Conservation (phyloP, 1,140 invertebrate genomes). For the Rhynchophorus ferrugineus region DNA sequence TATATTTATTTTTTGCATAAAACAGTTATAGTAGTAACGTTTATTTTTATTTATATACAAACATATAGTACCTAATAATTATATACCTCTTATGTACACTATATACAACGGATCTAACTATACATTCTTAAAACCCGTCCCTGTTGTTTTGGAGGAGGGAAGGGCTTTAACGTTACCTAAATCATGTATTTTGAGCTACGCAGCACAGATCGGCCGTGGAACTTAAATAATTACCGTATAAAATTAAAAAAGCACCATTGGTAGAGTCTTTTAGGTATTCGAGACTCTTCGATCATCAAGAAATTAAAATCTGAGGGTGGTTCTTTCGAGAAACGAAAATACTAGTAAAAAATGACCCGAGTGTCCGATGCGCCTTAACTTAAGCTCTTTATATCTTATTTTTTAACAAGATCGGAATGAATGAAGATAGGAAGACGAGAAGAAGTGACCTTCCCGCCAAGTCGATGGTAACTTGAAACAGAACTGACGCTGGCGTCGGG, state of each 20-base stretch:
- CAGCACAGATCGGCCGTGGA: constrained; percentile 12
- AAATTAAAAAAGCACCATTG: neutral
- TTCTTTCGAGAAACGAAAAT: too few species aligned
- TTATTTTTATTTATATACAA: constrained; percentile 37
- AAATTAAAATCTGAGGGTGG: too few species aligned
- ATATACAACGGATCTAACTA: constrained; percentile 28
- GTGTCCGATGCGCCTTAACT: too few species aligned
- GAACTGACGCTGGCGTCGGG: too few species aligned
- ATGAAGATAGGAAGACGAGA: too few species aligned
- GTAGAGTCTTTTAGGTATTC: neutral
- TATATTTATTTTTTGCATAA: constrained; percentile 32
- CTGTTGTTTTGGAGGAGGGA: too few species aligned
- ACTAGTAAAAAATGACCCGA: too few species aligned
- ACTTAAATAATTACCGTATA: neutral
- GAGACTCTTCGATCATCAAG: neutral
- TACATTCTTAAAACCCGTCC: constrained; percentile 17
- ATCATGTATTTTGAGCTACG: constrained; percentile 17
- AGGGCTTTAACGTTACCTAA: constrained; percentile 20
- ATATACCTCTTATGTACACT: constrained; percentile 40
- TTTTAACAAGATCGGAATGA: too few species aligned
- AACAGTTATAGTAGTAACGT: constrained; percentile 38
- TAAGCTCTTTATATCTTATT: too few species aligned
- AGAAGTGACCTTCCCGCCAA: too few species aligned
- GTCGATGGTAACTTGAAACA: too few species aligned
- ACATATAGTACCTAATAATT: constrained; percentile 32